A percentile compares a stretch with the other conserved stretches of the same genome.
Evolutionary conservation across 92 coral and sea anemone species (phyloP).

Genomic region (Siderastrea siderea): DNA sequence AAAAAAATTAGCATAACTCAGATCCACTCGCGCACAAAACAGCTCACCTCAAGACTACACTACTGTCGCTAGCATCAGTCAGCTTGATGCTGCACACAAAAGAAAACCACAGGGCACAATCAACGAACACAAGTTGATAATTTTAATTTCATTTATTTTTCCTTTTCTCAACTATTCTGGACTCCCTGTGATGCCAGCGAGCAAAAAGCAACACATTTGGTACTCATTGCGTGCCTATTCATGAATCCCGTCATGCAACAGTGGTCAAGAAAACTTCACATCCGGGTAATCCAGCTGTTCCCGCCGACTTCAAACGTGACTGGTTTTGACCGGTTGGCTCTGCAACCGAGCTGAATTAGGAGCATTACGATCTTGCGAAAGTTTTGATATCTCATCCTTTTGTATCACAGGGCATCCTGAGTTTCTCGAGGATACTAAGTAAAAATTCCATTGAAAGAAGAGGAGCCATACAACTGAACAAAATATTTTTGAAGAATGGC

Average conservation of each 20-base stretch:
- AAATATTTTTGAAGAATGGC: slow-evolving; percentile 30
- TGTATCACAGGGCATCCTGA: slow-evolving; percentile 3
- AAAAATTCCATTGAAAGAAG: background rate
- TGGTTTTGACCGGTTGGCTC: slow-evolving; percentile 92
- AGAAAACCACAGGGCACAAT: too few species aligned
- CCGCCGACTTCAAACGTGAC: slow-evolving; percentile 86
- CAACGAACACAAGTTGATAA: too few species aligned
- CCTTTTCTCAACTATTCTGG: too few species aligned
- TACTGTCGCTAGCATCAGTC: too few species aligned
- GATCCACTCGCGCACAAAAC: too few species aligned
- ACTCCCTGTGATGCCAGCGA: too few species aligned
- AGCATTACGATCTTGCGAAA: slow-evolving; percentile 1
- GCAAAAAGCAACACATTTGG: background rate
- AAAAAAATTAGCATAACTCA: too few species aligned
- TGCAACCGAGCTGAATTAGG: slow-evolving; percentile 14
- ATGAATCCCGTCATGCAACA: background rate
- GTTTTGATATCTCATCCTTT: background rate
- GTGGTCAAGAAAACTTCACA: background rate
- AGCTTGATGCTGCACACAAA: too few species aligned
- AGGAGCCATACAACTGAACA: background rate
- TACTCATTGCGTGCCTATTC: background rate
- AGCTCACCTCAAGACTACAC: too few species aligned
- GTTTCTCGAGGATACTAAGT: background rate
- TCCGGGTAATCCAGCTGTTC: slow-evolving; percentile 63
- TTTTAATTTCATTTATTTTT: too few species aligned